Evolutionary conservation across 2,888 invertebrate genomes (phyloP).

Genomic region (Pachymerium ferrugineum): DNA sequence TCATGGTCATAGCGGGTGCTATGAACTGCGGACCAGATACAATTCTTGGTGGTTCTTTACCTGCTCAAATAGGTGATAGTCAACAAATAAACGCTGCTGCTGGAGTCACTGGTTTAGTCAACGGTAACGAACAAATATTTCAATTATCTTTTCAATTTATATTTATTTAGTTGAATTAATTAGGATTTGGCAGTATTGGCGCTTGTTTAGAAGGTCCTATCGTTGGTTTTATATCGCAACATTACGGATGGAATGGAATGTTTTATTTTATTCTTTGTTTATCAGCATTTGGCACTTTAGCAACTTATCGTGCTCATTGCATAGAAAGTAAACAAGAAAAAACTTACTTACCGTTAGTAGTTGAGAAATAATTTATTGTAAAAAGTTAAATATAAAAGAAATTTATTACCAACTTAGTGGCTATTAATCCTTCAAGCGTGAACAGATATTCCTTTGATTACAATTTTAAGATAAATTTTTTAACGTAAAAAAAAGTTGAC

Average conservation of each 20-base stretch:
- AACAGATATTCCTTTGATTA: not conserved
- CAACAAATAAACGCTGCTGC: slow-evolving; percentile 48
- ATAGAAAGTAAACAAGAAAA: slow-evolving; percentile 39
- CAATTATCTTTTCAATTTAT: not conserved
- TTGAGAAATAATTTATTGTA: not conserved
- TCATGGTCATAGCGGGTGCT: slow-evolving; percentile 49
- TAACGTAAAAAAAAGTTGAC: no score
- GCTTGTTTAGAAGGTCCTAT: slow-evolving; percentile 51
- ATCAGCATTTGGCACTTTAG: slow-evolving; percentile 45
- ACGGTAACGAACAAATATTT: slow-evolving; percentile 45
- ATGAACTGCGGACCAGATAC: slow-evolving; percentile 51
- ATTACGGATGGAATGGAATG: slow-evolving; percentile 50
- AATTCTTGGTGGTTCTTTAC: slow-evolving; percentile 49
- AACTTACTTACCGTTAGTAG: not conserved
- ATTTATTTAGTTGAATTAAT: no score
- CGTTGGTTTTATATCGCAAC: slow-evolving; percentile 47
- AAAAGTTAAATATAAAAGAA: not conserved
- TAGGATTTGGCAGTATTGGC: slow-evolving; percentile 51
- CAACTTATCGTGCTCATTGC: slow-evolving; percentile 45
- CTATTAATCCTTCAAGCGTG: not conserved
- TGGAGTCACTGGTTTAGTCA: slow-evolving; percentile 50
- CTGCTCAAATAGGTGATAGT: slow-evolving; percentile 50
- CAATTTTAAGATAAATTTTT: not conserved
- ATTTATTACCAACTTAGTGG: no score
- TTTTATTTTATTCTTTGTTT: slow-evolving; percentile 48